Evolutionary conservation across 1,140 invertebrate species (phyloP).

Genomic region (Bicyclus anynana): DNA sequence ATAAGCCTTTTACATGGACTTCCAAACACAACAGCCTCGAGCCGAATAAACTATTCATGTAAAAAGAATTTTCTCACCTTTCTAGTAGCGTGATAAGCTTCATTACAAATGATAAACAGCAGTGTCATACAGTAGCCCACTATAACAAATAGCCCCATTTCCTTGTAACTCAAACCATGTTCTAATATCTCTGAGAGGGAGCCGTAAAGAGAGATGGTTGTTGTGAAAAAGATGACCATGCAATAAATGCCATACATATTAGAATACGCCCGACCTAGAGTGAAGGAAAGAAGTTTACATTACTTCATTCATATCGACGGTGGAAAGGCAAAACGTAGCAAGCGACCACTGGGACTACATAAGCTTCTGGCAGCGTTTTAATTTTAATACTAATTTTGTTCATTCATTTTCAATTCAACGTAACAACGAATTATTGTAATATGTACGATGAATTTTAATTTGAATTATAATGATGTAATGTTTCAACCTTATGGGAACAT

Average conservation of each 20-base stretch:
- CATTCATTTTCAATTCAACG: too few relatives aligned
- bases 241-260: slow-evolving; percentile 85
- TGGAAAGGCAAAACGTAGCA: not conserved
- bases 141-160: slow-evolving; percentile 82
- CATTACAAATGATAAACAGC: slow-evolving; percentile 83
- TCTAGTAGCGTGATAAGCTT: slow-evolving; percentile 81
- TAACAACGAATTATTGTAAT: too few relatives aligned
- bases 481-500: too few relatives aligned
- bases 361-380: too few relatives aligned
- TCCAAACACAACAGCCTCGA: too few relatives aligned
- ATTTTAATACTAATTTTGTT: too few relatives aligned
- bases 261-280: slow-evolving; percentile 79
- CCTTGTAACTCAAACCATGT: slow-evolving; percentile 82
- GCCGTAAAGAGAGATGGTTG: slow-evolving; percentile 82
- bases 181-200: slow-evolving; percentile 83
- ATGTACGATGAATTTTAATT: too few relatives aligned
- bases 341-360: too few relatives aligned
- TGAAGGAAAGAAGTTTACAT: not conserved
- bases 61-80: slow-evolving; percentile 64
- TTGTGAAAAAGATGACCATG: slow-evolving; percentile 83
- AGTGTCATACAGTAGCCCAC: slow-evolving; percentile 82
- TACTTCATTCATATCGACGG: not conserved
- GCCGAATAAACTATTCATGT: too few relatives aligned
- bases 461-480: too few relatives aligned
- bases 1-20: too few relatives aligned